phyloP scores from a whole-genome alignment of 2,113 vertebrate species.

The Halichoerus grypus region DNA sequence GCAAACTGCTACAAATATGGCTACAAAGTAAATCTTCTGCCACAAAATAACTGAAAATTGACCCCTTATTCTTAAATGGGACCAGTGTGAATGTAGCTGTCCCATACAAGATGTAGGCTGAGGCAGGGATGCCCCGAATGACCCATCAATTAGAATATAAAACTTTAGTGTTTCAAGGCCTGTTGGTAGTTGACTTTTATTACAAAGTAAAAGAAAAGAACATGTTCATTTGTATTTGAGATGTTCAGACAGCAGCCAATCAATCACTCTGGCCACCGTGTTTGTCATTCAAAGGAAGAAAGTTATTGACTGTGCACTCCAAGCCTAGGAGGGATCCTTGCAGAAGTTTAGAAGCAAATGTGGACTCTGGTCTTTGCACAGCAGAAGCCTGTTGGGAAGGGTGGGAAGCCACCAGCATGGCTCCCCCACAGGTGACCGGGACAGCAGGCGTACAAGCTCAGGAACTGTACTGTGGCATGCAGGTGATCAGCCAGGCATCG shows the following conservation, averaged over 20 bases:
- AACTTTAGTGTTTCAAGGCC: not conserved
- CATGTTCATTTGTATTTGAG: slow-evolving; percentile 11
- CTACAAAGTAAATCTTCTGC: not conserved
- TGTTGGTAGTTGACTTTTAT: not conserved
- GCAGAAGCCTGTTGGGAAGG: not conserved
- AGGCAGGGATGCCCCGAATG: not conserved
- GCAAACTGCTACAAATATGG: not conserved
- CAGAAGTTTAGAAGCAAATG: not conserved
- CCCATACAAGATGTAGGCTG: not conserved
- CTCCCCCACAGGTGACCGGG: not conserved
- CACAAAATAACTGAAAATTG: not conserved
- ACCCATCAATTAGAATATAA: not conserved
- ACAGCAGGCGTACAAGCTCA: not conserved
- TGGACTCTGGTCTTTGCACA: not conserved
- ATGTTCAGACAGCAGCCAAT: not conserved
- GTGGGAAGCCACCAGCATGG: not conserved
- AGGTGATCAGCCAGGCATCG: slow-evolving; percentile 48
- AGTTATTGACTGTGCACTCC: not conserved
- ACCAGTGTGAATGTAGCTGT: not conserved
- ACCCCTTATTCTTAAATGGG: not conserved
- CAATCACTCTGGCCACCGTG: not conserved
- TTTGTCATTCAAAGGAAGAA: slow-evolving; percentile 11
- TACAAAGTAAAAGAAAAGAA: not conserved
- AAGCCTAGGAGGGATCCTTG: not conserved
- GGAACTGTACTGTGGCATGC: not conserved